Base-by-base conservation (phyloP, 64 coral and sea anemone species). In the Cladopsammia gracilis region DNA sequence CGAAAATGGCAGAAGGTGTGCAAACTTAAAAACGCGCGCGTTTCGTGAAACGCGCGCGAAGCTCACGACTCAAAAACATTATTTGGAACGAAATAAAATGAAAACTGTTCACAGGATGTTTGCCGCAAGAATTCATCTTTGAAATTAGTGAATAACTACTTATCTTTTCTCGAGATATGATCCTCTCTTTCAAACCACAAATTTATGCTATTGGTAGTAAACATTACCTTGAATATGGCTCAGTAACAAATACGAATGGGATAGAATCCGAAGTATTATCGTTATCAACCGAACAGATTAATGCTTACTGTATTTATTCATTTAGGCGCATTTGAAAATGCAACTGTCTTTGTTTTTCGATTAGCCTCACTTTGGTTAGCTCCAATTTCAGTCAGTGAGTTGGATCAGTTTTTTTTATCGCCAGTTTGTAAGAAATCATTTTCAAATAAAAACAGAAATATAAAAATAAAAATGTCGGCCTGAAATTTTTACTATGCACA, bases 121-220 rank as follows among this genome's bases (percentile, higher is more conserved):
- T 75, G 12, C 46, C 72, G 45, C 19, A 18, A 10, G 7, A 75
- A 16, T 72, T 45, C 70, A 75, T 75, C 16, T 75, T 75, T 43
- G 4, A 75, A 19, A 18, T 19, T 7, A 75, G 16, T 75, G 43
- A 75, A 50, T 49, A 47, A 2, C 4, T 75, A 49, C 72, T 75
- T 75, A 75, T 48, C 45, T 75, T 49, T 75, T 75, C 72, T 48
- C 44, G 48, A 49, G 72, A 49, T 75, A 49, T 48, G 72, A 49
- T 14, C 14, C 18, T 5, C 6, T 16, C 47, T 45, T 20, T 34
- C 34, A 75, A 75, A 75, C 72, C 72, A 45, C 72, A 6, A 50
- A 75, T 84, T 66, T 84, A 4, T 18, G 46, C 18, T 12, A 4
- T 67, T 50, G 60, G n/a, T 3, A 84, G 20, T 67, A 64, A 51